These are phyloP conservation scores for Eulithis prunata DNA, from an alignment of 2,888 invertebrate genomes.

Conservation along the genomic window DNA sequence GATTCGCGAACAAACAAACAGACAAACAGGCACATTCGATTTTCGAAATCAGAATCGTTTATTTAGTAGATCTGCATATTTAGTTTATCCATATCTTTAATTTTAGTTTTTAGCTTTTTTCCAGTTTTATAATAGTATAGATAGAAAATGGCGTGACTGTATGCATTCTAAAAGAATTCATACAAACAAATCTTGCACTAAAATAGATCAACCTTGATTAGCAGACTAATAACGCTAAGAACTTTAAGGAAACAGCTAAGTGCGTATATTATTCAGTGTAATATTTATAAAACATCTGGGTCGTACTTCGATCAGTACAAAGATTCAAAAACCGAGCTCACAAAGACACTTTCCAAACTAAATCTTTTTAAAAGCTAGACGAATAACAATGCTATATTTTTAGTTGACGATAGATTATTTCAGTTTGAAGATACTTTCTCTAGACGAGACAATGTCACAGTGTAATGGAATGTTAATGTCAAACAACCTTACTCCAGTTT, in stretches of 20 bases:
- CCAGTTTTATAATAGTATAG: no score
- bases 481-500: conserved; percentile 69
- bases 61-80: no score
- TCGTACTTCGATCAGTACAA: not conserved
- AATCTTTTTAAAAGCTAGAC: not conserved
- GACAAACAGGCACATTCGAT: no score
- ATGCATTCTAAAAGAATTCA: conserved; percentile 47
- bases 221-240: not conserved
- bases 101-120: no score
- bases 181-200: not conserved
- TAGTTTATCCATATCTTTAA: no score
- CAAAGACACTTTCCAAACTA: not conserved
- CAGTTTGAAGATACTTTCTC: conserved; percentile 31
- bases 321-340: not conserved
- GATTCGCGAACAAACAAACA: no score
- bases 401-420: not conserved
- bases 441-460: conserved; percentile 33
- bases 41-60: no score
- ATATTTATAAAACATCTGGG: no score
- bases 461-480: conserved; percentile 62
- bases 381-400: not conserved
- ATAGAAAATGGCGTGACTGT: conserved; percentile 43
- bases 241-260: not conserved
- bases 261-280: no score
- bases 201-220: conserved; percentile 1